These are phyloP conservation scores for Fregata magnificens DNA, from an alignment of 2,113 vertebrate species.

Conservation along the genomic window DNA sequence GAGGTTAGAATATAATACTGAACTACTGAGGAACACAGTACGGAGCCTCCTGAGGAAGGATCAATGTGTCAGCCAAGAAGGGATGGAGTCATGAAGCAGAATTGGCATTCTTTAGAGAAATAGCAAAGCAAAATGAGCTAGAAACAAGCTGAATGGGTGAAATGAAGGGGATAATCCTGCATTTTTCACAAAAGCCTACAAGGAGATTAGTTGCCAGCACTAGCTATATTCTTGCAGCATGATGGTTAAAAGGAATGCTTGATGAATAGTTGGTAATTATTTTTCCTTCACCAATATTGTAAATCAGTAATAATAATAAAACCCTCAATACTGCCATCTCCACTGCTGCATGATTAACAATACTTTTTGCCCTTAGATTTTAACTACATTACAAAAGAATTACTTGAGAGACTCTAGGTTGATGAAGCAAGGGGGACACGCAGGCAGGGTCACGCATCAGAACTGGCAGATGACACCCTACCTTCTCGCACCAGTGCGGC, in stretches of 20 bases:
- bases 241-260: background rate
- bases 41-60: background rate
- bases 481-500: accelerated
- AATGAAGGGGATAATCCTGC: conserved; percentile 22
- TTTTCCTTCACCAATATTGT: background rate
- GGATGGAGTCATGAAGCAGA: background rate
- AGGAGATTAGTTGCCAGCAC: background rate
- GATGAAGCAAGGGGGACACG: no score
- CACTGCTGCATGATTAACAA: background rate
- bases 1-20: background rate
- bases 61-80: background rate
- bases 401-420: background rate
- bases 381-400: background rate
- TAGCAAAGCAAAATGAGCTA: background rate
- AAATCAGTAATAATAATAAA: background rate
- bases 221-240: background rate
- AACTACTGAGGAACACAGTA: background rate
- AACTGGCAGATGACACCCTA: no score
- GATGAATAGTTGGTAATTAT: background rate
- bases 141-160: background rate
- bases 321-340: background rate
- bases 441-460: accelerated
- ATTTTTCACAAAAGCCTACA: conserved; percentile 1
- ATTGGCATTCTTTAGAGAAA: background rate
- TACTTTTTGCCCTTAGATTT: background rate